Base-by-base conservation (phyloP, 2,797 vertebrate genomes). In the Xiphorhynchus erythropygius region DNA sequence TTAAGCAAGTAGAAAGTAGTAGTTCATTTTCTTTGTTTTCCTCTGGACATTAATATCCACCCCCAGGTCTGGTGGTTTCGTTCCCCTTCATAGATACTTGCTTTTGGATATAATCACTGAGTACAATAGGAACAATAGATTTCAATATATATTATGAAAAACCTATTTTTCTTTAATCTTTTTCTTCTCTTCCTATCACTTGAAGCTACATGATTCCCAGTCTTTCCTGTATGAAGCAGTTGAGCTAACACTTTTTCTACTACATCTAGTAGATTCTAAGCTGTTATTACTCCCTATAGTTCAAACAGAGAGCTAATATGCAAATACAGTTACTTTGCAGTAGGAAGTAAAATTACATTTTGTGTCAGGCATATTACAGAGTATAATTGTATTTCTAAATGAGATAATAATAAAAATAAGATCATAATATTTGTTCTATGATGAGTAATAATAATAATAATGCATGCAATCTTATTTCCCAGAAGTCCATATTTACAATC, bases 321-420 rank as follows among this genome's bases (percentile, higher is more conserved):
- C 39, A 70, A 90, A 83, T 16, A 16, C 33, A 67, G 35, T 4
- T 76, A 25, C 41, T 68, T 57, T 87, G 47, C 52, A 90, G 70
- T 47, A 90, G 63, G 76, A 79, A 83, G 64, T 8, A 77, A 90
- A 84, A 93, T 74, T 86, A 57, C 37, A 55, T 27, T 42, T 42
- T 86, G 62, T 86, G 42, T 79, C 35, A 91, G 74, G 35, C 28
- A 56, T 49, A 83, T 59, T 78, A 69, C 39, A 88, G 50, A 76
- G 16, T 33, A 39, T 39, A 79, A 79, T 65, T 77, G 57, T 65
- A 87, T 49, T 89, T 90, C 70, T 85, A 79, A 93, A 73, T 28
- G 84, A 74, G n/a, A 47, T 76, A 68, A 87, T 81, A 86, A 89
- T 87, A 87, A 94, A 91, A 91, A 88, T 53, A 84, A 68, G 21